Conservation (phyloP, 2,797 vertebrate genomes). For the Rhynchotus rufescens region DNA sequence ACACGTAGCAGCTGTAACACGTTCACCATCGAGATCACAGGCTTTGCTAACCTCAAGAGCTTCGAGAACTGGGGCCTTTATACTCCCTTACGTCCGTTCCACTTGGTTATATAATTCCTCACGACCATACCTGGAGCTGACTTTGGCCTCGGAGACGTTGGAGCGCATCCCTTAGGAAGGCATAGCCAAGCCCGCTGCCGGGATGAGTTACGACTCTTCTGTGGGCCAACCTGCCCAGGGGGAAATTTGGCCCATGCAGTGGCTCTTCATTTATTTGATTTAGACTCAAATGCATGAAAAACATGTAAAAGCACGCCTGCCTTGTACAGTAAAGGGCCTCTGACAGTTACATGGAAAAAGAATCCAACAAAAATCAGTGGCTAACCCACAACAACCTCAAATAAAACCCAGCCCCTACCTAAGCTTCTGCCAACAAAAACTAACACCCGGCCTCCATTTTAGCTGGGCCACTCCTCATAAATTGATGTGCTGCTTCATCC, state of each 20-base stretch:
- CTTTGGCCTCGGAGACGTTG: not conserved
- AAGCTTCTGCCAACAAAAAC: conserved; percentile 51
- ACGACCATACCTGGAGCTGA: conserved; percentile 20
- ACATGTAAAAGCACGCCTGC: not conserved
- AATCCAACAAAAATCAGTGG: conserved; percentile 43
- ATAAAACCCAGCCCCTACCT: conserved; percentile 30
- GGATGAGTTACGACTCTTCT: not conserved
- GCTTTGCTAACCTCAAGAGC: not conserved
- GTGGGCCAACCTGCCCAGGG: not conserved
- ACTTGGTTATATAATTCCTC: conserved; percentile 32
- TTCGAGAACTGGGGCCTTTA: not conserved
- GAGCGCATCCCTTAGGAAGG: not conserved
- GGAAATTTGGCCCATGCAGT: not conserved
- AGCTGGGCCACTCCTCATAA: conserved; percentile 9
- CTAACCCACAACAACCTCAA: conserved; percentile 60
- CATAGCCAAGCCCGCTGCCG: not conserved
- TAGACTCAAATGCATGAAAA: conserved; percentile 10
- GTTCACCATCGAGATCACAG: not conserved
- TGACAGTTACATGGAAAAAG: conserved; percentile 23
- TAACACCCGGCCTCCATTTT: conserved; percentile 12
- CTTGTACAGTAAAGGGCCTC: not conserved
- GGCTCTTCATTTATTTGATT: conserved; percentile 40
- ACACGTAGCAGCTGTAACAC: not conserved
- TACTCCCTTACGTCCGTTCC: not conserved
- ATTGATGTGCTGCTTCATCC: conserved; percentile 26